Evolutionary conservation across 2,113 vertebrate genomes (phyloP).

Genomic region (Laterallus jamaicensis): DNA sequence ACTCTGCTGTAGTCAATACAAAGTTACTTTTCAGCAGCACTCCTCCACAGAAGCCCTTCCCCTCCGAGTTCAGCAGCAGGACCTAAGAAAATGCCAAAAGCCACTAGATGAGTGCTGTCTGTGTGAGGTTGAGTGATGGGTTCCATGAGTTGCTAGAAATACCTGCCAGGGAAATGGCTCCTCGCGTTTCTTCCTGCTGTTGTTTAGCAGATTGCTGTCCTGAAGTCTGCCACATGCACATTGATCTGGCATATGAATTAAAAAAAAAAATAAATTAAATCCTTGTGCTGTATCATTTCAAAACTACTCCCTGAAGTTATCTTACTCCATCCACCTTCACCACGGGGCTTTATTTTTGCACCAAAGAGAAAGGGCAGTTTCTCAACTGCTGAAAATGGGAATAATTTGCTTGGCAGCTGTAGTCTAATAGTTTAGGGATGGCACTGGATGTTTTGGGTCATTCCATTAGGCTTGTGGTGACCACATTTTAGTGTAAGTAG

Average conservation of each 20-base stretch:
- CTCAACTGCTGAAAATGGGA: not conserved
- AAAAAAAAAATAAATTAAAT: not conserved
- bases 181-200: not conserved
- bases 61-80: constrained; percentile 63
- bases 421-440: not conserved
- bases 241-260: constrained; percentile 46
- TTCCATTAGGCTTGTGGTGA: not conserved
- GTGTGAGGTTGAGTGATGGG: not conserved
- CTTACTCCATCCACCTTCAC: not conserved
- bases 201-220: not conserved
- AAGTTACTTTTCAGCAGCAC: constrained; percentile 79
- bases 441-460: not conserved
- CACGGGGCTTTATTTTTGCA: not conserved
- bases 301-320: not conserved
- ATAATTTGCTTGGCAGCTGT: not conserved
- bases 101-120: not conserved
- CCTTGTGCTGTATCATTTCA: not conserved
- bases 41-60: constrained; percentile 80
- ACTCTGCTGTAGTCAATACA: constrained; percentile 82
- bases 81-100: constrained; percentile 71
- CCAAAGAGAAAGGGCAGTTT: not conserved
- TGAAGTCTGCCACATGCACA: constrained; percentile 74
- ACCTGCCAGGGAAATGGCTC: constrained; percentile 91
- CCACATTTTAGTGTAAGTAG: not conserved
- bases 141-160: not conserved